These are phyloP conservation scores for Castor canadensis DNA, from an alignment of 2,113 vertebrate species.

Conservation along the genomic window DNA sequence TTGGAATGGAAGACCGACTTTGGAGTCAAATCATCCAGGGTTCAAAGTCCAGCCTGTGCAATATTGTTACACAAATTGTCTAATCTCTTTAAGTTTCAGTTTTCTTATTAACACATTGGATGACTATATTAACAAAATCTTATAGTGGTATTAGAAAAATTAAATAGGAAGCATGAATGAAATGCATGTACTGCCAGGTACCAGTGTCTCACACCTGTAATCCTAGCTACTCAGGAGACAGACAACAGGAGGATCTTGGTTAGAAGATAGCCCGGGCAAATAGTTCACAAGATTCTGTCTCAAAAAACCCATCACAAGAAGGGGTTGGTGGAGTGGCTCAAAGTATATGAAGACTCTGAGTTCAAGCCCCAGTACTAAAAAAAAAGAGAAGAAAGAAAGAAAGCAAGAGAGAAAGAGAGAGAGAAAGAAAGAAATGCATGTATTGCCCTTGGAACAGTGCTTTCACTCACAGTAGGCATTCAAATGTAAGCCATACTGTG, in stretches of 20 bases:
- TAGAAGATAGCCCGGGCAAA: no score
- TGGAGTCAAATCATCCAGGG: conserved; percentile 1
- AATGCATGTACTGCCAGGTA: neutral
- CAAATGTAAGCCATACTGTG: neutral
- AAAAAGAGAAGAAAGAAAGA: no score
- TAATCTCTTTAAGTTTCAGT: conserved; percentile 23
- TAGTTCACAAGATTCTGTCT: no score
- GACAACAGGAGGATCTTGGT: no score
- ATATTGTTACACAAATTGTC: neutral
- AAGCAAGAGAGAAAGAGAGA: no score
- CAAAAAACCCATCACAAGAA: no score
- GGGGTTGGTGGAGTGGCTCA: no score
- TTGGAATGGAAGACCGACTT: neutral
- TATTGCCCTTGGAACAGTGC: neutral
- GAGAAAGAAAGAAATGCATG: conserved; percentile 30
- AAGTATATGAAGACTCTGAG: no score
- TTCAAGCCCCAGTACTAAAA: no score
- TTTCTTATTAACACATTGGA: conserved; percentile 43
- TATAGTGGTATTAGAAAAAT: conserved; percentile 6
- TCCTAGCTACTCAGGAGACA: no score
- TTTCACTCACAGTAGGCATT: neutral
- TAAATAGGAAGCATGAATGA: conserved; percentile 31
- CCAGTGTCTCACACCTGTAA: no score
- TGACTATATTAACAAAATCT: neutral
- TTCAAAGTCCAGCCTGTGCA: conserved; percentile 41